Conservation (phyloP, 2,797 vertebrate species). For the Sardinella longiceps region DNA sequence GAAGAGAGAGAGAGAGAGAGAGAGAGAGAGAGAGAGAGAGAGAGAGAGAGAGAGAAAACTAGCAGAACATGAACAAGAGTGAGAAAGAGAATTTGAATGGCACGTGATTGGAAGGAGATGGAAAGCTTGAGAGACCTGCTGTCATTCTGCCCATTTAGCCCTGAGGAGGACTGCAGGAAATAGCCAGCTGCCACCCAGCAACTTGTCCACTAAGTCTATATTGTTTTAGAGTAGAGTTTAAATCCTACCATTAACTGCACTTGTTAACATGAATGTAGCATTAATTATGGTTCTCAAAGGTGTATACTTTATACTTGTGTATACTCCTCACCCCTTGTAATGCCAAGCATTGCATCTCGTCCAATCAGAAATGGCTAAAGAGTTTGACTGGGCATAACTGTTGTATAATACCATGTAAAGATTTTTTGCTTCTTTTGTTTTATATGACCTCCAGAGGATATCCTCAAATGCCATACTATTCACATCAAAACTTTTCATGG, state of each 20-base stretch:
- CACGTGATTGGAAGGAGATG: background rate
- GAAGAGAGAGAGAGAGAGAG: background rate
- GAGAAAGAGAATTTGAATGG: background rate
- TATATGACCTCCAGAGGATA: too few species aligned
- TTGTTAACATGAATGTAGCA: background rate
- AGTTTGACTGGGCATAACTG: too few species aligned
- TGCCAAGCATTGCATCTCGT: too few species aligned
- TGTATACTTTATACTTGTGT: background rate
- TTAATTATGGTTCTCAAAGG: background rate
- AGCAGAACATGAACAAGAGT: background rate
- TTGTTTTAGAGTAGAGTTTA: too few species aligned
- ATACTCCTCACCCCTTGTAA: too few species aligned
- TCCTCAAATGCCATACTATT: too few species aligned
- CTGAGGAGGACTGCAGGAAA: background rate
- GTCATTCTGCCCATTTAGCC: background rate
- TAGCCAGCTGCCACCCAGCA: background rate
- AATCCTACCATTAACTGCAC: background rate
- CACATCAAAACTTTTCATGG: too few species aligned
- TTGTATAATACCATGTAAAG: too few species aligned
- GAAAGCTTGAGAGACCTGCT: background rate
- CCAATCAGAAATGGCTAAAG: too few species aligned
- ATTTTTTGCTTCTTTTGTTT: too few species aligned
- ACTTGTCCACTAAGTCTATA: too few species aligned
- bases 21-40: background rate
- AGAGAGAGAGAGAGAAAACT: background rate